Conservation (phyloP, 2,888 invertebrate species). For the Lepas anatifera region DNA sequence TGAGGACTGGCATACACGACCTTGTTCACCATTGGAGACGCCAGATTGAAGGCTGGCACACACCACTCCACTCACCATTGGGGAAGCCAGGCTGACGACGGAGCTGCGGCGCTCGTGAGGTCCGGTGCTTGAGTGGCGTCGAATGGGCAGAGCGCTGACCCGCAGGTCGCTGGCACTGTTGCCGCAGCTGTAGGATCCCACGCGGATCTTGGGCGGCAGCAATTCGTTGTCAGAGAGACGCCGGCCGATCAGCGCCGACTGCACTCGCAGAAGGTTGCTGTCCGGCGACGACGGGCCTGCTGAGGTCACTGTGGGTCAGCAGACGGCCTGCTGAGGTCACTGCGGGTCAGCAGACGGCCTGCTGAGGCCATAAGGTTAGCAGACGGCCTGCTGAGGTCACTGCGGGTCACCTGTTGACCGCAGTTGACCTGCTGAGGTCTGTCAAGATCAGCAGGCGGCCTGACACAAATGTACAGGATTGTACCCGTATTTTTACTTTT, state of each 20-base stretch:
- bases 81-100: constrained; percentile 66
- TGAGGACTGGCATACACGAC: no score
- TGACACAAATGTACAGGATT: no score
- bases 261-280: constrained; percentile 73
- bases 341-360: constrained; percentile 35
- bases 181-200: constrained; percentile 69
- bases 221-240: constrained; percentile 83
- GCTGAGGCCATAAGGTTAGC: background rate
- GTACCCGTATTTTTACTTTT: no score
- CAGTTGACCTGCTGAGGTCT: background rate
- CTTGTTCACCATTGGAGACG: no score
- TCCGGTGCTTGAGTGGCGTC: constrained; percentile 82
- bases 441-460: no score
- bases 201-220: constrained; percentile 71
- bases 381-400: background rate
- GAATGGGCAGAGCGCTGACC: constrained; percentile 57
- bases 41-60: no score
- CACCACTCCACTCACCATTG: constrained; percentile 77
- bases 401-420: constrained; percentile 34
- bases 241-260: constrained; percentile 67
- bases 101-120: constrained; percentile 52
- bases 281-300: constrained; percentile 58
- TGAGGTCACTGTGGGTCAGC: background rate
- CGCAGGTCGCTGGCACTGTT: constrained; percentile 48
- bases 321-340: background rate